Evolutionary conservation across 2,888 invertebrate genomes (phyloP).

Genomic region (Hyposoter dolosus): DNA sequence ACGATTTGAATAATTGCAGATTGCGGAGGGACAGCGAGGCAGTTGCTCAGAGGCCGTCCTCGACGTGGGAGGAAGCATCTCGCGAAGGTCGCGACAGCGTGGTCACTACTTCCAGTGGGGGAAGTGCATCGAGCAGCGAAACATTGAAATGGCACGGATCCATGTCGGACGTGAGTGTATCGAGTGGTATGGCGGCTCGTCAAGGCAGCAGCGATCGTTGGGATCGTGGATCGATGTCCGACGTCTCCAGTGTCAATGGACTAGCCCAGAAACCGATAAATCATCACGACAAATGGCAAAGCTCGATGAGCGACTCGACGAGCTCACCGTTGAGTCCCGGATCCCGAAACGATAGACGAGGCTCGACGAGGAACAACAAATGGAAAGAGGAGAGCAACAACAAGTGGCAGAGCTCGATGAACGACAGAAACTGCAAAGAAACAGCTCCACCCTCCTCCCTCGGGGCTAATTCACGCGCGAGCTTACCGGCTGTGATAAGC

Average conservation of each 20-base stretch:
- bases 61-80: constrained; percentile 85
- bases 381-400: constrained; percentile 73
- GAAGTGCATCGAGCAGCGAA: constrained; percentile 90
- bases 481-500: constrained; percentile 75
- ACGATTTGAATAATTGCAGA: constrained; percentile 74
- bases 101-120: constrained; percentile 88
- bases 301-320: constrained; percentile 90
- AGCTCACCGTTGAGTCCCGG: constrained; percentile 62
- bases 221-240: constrained; percentile 82
- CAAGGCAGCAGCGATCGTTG: constrained; percentile 66
- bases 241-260: constrained; percentile 79
- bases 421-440: constrained; percentile 78
- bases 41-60: constrained; percentile 83
- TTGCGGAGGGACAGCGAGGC: constrained; percentile 88
- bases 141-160: constrained; percentile 92
- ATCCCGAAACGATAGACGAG: constrained; percentile 60
- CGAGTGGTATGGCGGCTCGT: constrained; percentile 81
- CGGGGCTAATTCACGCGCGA: constrained; percentile 52
- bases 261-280: constrained; percentile 70
- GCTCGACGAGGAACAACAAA: constrained; percentile 68
- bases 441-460: background rate
- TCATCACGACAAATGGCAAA: constrained; percentile 85
- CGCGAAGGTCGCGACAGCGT: constrained; percentile 88
- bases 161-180: constrained; percentile 86
- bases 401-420: constrained; percentile 81